Conservation (phyloP, 2,888 invertebrate species). For the Mallateleia sp. region DNA sequence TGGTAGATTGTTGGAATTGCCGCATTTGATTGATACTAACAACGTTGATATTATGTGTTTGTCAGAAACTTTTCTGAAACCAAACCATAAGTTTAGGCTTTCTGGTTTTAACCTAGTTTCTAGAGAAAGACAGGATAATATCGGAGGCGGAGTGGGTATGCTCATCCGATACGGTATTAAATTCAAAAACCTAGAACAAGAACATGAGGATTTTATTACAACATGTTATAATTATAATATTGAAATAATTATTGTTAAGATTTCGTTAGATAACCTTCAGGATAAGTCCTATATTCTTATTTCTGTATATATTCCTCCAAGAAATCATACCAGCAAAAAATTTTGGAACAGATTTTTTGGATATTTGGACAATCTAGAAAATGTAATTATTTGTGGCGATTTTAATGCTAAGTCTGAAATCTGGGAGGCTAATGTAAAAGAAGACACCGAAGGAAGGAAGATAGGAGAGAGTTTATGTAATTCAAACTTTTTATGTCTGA, state of each 20-base stretch:
- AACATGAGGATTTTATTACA: too few relatives aligned
- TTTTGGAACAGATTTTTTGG: slow-evolving; percentile 33
- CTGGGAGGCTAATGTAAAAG: not conserved
- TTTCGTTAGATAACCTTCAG: too few relatives aligned
- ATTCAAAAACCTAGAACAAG: too few relatives aligned
- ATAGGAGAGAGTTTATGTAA: not conserved
- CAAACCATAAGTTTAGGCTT: not conserved
- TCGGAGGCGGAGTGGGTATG: not conserved
- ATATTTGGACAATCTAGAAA: not conserved
- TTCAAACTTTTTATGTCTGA: slow-evolving; percentile 44
- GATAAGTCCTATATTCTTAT: too few relatives aligned
- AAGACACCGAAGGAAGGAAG: slow-evolving; percentile 3
- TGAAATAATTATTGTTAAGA: too few relatives aligned
- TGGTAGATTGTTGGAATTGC: not conserved
- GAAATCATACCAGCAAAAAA: too few relatives aligned
- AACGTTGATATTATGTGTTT: not conserved
- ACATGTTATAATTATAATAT: too few relatives aligned
- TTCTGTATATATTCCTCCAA: too few relatives aligned
- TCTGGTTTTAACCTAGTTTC: not conserved
- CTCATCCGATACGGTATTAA: not conserved
- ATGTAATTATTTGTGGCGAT: slow-evolving; percentile 38
- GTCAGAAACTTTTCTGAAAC: slow-evolving; percentile 3
- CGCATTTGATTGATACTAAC: slow-evolving; percentile 2
- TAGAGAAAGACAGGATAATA: not conserved
- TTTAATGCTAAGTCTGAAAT: slow-evolving; percentile 35